Percentiles rank a stretch among this genome's conserved stretches.
Evolutionary conservation across 35 echinoderm and acorn worm genomes (phyloP).

Genomic region (Antedon bifida): DNA sequence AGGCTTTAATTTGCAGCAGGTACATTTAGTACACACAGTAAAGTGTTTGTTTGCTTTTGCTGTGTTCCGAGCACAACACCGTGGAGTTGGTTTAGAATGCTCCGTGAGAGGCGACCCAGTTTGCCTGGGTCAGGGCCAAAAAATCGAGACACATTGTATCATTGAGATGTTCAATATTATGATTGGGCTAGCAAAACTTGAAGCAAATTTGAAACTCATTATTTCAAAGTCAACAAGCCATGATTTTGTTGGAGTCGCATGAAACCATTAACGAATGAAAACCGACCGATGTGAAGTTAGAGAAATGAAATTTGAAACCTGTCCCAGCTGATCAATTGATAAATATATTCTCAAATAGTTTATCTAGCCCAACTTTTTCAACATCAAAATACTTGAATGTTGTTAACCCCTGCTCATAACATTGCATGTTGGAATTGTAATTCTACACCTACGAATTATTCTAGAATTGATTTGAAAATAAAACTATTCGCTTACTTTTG

Average conservation of each 20-base stretch:
- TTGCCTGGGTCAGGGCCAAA: neutral
- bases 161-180: neutral
- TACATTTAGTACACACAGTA: neutral
- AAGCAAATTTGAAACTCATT: neutral
- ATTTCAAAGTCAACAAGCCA: neutral
- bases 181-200: neutral
- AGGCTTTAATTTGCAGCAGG: neutral
- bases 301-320: neutral
- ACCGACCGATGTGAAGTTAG: too few relatives aligned
- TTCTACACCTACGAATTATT: too few relatives aligned
- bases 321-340: neutral
- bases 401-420: neutral
- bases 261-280: neutral
- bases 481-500: too few relatives aligned
- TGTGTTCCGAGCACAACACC: neutral
- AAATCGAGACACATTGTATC: neutral
- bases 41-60: neutral
- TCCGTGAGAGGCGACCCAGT: neutral
- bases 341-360: neutral
- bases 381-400: neutral
- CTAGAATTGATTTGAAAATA: too few relatives aligned
- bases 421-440: too few relatives aligned
- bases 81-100: neutral
- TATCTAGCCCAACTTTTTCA: neutral
- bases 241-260: neutral